These are phyloP conservation scores for Andricus curvator DNA, from an alignment of 2,888 invertebrate species.

Conservation along the genomic window DNA sequence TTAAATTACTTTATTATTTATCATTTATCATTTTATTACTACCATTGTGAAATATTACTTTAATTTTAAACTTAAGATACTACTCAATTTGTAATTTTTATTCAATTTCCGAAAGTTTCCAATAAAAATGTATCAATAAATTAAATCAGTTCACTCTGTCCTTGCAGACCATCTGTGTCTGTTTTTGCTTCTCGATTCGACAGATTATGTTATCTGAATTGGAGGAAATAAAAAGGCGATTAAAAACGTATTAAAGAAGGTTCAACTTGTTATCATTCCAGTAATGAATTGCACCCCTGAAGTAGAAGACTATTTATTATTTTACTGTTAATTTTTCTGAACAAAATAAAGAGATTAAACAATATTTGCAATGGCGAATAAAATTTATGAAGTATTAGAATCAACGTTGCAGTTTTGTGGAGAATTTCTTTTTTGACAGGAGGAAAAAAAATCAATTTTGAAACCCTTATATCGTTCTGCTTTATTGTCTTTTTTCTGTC, in stretches of 20 bases:
- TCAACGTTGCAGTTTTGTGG: constrained; percentile 52
- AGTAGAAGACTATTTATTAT: background rate
- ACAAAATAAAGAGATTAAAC: background rate
- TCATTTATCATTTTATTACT: background rate
- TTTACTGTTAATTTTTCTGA: background rate
- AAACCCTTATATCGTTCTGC: constrained; percentile 62
- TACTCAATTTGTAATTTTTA: background rate
- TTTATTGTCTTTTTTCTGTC: constrained; percentile 60
- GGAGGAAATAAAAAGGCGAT: constrained; percentile 30
- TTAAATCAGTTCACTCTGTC: background rate
- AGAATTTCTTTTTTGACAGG: constrained; percentile 53
- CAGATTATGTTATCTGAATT: constrained; percentile 36
- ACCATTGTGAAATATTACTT: no score
- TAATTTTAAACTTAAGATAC: constrained; percentile 1
- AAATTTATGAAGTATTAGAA: constrained; percentile 32
- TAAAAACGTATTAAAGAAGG: constrained; percentile 43
- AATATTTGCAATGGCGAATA: constrained; percentile 29
- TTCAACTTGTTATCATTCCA: background rate
- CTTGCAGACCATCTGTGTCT: background rate
- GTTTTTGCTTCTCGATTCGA: background rate
- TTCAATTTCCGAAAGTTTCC: background rate
- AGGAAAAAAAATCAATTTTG: constrained; percentile 51
- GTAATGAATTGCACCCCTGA: background rate
- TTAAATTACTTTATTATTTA: background rate
- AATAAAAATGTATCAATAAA: constrained; percentile 3